Evolutionary conservation across 2,797 vertebrate species (phyloP), one percentile per base, ranked within the genome.

Genomic region (Etheostoma nigrum): DNA sequence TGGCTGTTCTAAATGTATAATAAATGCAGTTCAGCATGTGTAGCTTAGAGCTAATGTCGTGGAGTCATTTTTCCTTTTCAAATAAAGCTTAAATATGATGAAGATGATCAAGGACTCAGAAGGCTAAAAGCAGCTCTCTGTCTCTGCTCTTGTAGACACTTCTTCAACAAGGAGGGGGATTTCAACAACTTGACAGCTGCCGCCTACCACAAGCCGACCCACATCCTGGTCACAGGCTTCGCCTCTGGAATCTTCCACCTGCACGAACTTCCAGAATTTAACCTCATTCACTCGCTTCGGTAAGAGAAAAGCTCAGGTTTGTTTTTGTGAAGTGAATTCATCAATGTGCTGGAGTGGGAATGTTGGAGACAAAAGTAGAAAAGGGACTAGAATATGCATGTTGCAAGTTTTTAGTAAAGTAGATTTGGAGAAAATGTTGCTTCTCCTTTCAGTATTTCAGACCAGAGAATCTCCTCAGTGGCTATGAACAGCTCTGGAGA

Each of bases 171-270:
- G 70, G 97, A 98, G 62, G 96, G 97, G 0, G 97, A 99, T 63
- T 99, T 98, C 74, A 99, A 96, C 85, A 95, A 93, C 45, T 78
- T 99, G 86, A 99, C 97, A 0, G 90, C 97, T 0, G 96, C 96
- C 0, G 93, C 96, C 0, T 99, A 94, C 83, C 97, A 99, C 92
- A 99, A 97, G 85, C 94, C 93, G 30, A 95, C 92, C 0, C 96
- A 95, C 70, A 95, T 99, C 72, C 92, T 99, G 82, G 97, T 99
- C 72, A 98, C 97, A 0, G 97, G 97, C 0, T 99, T 99, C 66
- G 95, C 97, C n/a, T 98, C 97, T 0, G 98, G 98, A 63, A 83
- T 96, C n/a, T 99, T 99, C 89, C 97, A 99, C 84, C 96, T 99
- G n/a, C 98, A 99, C 0, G 98, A 99, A 61, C 96, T 99, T 42